These are phyloP conservation scores for Cordylochernes scorpioides DNA, from an alignment of 2,888 invertebrate species.

Conservation along the genomic window DNA sequence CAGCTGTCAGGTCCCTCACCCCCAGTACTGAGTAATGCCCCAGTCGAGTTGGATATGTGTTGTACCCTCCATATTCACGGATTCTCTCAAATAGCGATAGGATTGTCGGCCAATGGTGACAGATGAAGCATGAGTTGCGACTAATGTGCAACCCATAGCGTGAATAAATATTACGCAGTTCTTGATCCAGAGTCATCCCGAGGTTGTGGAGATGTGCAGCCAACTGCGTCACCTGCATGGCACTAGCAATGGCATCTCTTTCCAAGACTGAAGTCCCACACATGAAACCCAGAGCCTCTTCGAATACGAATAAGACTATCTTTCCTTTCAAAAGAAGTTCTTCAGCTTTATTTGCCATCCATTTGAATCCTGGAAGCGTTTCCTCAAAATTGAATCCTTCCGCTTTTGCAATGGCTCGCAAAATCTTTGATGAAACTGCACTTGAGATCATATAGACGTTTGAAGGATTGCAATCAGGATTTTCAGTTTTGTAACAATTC, in stretches of 20 bases:
- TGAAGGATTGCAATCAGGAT: slow-evolving; percentile 18
- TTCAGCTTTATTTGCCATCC: slow-evolving; percentile 77
- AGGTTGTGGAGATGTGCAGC: slow-evolving; percentile 36
- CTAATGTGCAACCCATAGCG: slow-evolving; percentile 71
- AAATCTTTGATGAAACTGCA: slow-evolving; percentile 85
- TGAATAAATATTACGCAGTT: slow-evolving; percentile 44
- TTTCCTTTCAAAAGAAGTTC: slow-evolving; percentile 43
- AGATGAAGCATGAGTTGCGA: slow-evolving; percentile 65
- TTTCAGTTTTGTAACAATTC: slow-evolving; percentile 28
- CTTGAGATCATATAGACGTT: slow-evolving; percentile 62
- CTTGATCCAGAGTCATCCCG: slow-evolving; percentile 23
- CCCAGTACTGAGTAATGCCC: slow-evolving; percentile 29
- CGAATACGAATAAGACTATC: slow-evolving; percentile 68
- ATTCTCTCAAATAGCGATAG: slow-evolving; percentile 52
- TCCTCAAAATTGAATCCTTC: slow-evolving; percentile 53
- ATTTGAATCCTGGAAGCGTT: slow-evolving; percentile 94
- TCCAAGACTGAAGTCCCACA: slow-evolving; percentile 61
- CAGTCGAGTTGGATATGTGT: slow-evolving; percentile 25
- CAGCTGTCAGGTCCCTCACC: slow-evolving; percentile 67
- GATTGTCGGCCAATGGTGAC: slow-evolving; percentile 41
- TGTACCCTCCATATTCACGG: too few relatives aligned
- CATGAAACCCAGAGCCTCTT: slow-evolving; percentile 98
- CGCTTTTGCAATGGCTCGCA: slow-evolving; percentile 45
- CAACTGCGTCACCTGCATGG: slow-evolving; percentile 47
- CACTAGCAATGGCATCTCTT: slow-evolving; percentile 86